A percentile compares a stretch with the other conserved stretches of the same genome.
Evolutionary conservation across 1,140 invertebrate species (phyloP).

Genomic region (Acyrthosiphon pisum): DNA sequence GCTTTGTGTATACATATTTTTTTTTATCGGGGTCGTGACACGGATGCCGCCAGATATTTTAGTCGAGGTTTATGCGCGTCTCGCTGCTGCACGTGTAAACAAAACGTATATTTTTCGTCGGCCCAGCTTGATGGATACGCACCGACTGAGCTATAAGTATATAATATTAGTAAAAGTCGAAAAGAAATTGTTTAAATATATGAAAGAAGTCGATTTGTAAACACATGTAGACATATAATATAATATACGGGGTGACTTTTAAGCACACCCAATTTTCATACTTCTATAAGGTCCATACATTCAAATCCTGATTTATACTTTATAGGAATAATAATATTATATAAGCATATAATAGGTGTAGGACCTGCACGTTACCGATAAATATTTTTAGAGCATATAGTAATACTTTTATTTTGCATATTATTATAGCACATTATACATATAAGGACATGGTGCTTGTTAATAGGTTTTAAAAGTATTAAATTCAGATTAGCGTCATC

Average conservation of each 20-base stretch:
- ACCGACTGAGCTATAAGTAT: background rate
- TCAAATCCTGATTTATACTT: no score
- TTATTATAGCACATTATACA: no score
- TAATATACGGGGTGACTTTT: background rate
- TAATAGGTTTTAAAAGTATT: no score
- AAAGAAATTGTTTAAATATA: background rate
- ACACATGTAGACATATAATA: background rate
- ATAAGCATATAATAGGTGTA: no score
- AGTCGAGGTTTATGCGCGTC: background rate
- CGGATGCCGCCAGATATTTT: background rate
- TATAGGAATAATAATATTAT: no score
- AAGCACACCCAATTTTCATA: background rate
- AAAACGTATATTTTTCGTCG: constrained; percentile 15
- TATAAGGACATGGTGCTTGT: no score
- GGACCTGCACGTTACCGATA: no score
- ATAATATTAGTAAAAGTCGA: background rate
- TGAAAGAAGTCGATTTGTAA: background rate
- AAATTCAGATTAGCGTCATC: no score
- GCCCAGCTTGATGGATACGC: background rate
- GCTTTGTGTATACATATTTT: background rate
- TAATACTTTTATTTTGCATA: no score
- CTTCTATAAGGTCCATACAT: background rate
- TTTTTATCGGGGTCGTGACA: background rate
- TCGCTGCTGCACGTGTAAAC: background rate
- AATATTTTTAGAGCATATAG: no score